A percentile compares a stretch with the other conserved stretches of the same genome.
phyloP scores from a whole-genome alignment of 2,113 vertebrate genomes.

The Elaphurus davidianus region DNA sequence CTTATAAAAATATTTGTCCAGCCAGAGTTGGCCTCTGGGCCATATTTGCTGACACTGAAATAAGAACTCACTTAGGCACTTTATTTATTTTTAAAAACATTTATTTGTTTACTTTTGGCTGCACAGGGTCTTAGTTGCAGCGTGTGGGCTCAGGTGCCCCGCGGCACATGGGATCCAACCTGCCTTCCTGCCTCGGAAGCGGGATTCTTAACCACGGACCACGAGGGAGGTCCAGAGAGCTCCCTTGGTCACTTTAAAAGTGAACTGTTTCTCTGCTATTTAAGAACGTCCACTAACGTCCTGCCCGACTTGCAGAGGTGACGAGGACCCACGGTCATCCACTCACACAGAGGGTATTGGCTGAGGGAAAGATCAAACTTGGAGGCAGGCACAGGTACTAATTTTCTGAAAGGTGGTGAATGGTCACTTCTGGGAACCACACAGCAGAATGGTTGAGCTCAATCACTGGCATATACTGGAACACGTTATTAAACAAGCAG shows the following conservation, averaged over 20 bases:
- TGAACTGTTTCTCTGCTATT: background rate
- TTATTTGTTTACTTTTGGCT: background rate
- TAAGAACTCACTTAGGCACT: background rate
- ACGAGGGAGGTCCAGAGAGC: background rate
- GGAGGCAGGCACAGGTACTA: background rate
- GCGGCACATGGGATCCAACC: background rate
- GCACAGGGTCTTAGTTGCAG: background rate
- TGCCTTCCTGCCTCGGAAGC: background rate
- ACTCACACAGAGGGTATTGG: background rate
- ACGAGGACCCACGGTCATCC: background rate
- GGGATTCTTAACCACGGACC: background rate
- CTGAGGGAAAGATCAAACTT: background rate
- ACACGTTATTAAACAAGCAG: slow-evolving; percentile 2
- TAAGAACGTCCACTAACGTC: background rate
- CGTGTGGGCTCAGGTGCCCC: background rate
- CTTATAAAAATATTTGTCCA: background rate
- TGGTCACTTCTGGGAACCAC: background rate
- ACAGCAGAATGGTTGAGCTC: background rate
- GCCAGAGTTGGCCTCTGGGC: background rate
- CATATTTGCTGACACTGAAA: background rate
- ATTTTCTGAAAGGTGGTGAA: slow-evolving; percentile 22
- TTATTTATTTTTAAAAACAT: background rate
- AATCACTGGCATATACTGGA: background rate
- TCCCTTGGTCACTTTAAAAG: background rate
- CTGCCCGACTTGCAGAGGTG: background rate